phyloP scores from a whole-genome alignment of 2,113 vertebrate species.

The Cyprinodon brontotheroides region DNA sequence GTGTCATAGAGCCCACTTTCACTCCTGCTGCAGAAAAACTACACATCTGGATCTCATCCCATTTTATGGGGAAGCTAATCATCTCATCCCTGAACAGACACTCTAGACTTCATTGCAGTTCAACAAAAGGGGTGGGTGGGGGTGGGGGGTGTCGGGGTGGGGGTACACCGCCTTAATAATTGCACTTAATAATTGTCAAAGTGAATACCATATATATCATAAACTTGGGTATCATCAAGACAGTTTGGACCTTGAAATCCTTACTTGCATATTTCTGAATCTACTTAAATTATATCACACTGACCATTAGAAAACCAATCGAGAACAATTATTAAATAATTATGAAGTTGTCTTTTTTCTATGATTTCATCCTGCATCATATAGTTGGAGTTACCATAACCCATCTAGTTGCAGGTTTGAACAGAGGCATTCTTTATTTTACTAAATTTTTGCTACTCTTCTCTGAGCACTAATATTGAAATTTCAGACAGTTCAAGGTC shows the following conservation, averaged over 20 bases:
- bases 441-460: too few species aligned
- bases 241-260: conserved; percentile 13
- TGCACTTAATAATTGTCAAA: conserved; percentile 53
- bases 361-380: too few species aligned
- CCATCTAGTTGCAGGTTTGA: too few species aligned
- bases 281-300: conserved; percentile 14
- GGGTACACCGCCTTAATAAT: conserved; percentile 37
- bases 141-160: neutral
- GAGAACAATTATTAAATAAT: too few species aligned
- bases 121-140: conserved; percentile 18
- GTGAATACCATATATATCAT: conserved; percentile 51
- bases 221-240: conserved; percentile 44
- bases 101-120: conserved; percentile 44
- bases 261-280: conserved; percentile 34
- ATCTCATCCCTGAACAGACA: conserved; percentile 62
- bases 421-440: too few species aligned
- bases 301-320: conserved; percentile 27
- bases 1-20: conserved; percentile 27
- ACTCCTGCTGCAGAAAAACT: conserved; percentile 37
- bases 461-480: too few species aligned
- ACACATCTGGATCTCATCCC: conserved; percentile 73
- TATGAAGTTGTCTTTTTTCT: too few species aligned
- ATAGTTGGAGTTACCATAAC: too few species aligned
- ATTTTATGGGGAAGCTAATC: conserved; percentile 32
- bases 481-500: neutral